These are phyloP conservation scores for Amiota mariae DNA, from an alignment of 2,888 invertebrate species.

Conservation along the genomic window DNA sequence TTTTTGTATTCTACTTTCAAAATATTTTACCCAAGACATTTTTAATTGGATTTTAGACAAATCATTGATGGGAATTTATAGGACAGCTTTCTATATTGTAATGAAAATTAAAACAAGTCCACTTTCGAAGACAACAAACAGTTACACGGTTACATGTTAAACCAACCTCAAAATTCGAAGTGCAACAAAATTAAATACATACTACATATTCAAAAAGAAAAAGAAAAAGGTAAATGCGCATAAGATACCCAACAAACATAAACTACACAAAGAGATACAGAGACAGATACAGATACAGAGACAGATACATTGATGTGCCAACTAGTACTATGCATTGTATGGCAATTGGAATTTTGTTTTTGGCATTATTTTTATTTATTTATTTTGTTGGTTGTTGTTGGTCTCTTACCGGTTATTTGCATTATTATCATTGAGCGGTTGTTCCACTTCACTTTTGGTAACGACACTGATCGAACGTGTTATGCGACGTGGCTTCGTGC, in stretches of 20 bases:
- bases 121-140: constrained; percentile 5
- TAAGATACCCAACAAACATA: background rate
- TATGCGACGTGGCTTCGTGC: constrained; percentile 73
- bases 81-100: background rate
- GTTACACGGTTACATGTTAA: background rate
- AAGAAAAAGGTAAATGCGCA: no score
- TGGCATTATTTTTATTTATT: constrained; percentile 1
- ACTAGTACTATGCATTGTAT: background rate
- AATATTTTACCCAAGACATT: background rate
- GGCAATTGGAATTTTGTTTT: background rate
- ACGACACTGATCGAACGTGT: constrained; percentile 72
- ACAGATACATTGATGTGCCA: background rate
- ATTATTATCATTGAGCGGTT: constrained; percentile 72
- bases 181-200: no score
- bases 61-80: background rate
- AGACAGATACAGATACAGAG: background rate
- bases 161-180: background rate
- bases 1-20: no score
- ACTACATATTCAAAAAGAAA: no score
- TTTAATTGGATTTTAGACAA: background rate
- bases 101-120: background rate
- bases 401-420: constrained; percentile 66
- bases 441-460: constrained; percentile 73
- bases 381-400: background rate
- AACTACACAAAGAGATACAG: no score